Base-by-base conservation (phyloP, 2,888 invertebrate species). In the Coenonympha arcania region DNA sequence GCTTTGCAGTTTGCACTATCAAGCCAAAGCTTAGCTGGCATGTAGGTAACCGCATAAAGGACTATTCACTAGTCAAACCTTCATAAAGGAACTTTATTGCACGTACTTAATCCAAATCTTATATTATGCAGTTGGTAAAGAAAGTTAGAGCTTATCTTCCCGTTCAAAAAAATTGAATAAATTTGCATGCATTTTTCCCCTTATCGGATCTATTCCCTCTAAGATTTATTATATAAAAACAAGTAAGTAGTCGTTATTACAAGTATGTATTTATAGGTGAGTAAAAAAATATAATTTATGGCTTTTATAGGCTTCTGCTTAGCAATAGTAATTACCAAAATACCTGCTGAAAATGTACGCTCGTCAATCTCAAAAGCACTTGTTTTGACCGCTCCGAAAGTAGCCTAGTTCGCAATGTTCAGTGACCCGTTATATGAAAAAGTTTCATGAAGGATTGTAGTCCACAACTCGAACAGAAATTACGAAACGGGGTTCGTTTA, bases 361-460 rank as follows among this genome's bases (percentile, higher is more conserved):
- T 28, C 16, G 6, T 41, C 1, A 24, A 26, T 24, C 52, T 48
- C 36, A 36, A 45, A 44, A 46, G 13, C 50, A 20, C 42, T 48
- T 28, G 24, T 41, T 31, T 33, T 45, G 54, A 46, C 54, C 52
- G 49, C 39, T 42, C 33, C 20, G 52, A 45, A 48, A 42, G 28
- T 52, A 39, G 48, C 45, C 41, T 43, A 48, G 40, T 22, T 39
- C 39, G 36, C 31, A 46, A 46, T 54, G 39, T 30, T 42, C 48
- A 46, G 31, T 52, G 54, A 52, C 54, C 54, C 49, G 48, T 49
- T 46, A 52, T 40, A 13, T 44, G 43, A 39, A 44, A n/a, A 26
- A 46, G 48, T 46, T 49, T 42, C 43, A 24, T 50, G 33, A 34
- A 41, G 37, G 39, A 45, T 44, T 45, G 37, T 52, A 55, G 48